These are phyloP conservation scores for Eilema depressum DNA, from an alignment of 2,888 invertebrate genomes.

Conservation along the genomic window DNA sequence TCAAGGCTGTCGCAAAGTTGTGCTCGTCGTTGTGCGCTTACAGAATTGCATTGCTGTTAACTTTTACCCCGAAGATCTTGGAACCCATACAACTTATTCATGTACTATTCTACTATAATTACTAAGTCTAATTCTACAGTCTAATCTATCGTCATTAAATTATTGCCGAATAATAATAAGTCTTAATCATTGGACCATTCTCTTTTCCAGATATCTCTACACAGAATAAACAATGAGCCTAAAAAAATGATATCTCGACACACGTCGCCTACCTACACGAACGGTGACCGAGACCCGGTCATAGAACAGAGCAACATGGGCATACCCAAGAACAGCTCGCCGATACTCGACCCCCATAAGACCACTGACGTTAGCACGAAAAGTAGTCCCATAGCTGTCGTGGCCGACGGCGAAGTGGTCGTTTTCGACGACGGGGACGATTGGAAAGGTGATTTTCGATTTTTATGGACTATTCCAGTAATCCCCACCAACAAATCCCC, in stretches of 20 bases:
- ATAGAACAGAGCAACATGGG: slow-evolving; percentile 73
- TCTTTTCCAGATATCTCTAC: slow-evolving; percentile 76
- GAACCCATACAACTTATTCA: no score
- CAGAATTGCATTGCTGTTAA: no score
- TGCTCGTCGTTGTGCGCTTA: no score
- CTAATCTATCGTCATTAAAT: no score
- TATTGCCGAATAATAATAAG: not conserved
- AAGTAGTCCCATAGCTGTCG: slow-evolving; percentile 87
- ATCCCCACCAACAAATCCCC: no score
- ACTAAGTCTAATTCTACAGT: no score
- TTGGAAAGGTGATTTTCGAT: slow-evolving; percentile 88
- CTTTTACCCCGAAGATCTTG: no score
- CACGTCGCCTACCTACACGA: slow-evolving; percentile 82
- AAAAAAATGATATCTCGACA: slow-evolving; percentile 84
- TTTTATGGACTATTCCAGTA: no score
- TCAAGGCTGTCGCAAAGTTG: no score
- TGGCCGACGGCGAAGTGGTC: slow-evolving; percentile 92
- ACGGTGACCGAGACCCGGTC: slow-evolving; percentile 74
- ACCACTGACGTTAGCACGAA: slow-evolving; percentile 78
- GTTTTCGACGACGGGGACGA: slow-evolving; percentile 95
- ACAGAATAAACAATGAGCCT: slow-evolving; percentile 81
- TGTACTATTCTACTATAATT: no score
- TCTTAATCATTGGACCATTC: not conserved
- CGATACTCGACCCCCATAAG: slow-evolving; percentile 81
- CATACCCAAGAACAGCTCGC: slow-evolving; percentile 82